These are phyloP conservation scores for Lepilemur septentrionalis DNA, from an alignment of 2,797 vertebrate genomes.

Conservation along the genomic window DNA sequence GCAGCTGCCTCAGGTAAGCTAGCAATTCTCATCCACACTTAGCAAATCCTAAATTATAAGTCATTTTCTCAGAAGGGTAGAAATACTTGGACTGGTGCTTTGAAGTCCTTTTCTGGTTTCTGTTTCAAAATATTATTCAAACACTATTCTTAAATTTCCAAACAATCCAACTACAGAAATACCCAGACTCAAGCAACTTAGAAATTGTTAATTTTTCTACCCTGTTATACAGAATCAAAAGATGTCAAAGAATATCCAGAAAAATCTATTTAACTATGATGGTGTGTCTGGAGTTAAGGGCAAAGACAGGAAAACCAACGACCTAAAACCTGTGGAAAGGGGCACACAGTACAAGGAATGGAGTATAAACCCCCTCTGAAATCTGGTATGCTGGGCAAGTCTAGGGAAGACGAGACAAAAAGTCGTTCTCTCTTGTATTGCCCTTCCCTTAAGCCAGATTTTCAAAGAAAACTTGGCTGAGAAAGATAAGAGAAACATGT, in stretches of 20 bases:
- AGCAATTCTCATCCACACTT: neutral
- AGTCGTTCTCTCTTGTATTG: neutral
- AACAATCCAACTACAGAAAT: neutral
- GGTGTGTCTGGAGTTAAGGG: neutral
- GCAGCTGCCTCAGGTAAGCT: slow-evolving; percentile 72
- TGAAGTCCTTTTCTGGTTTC: slow-evolving; percentile 9
- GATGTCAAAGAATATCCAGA: neutral
- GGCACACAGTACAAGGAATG: neutral
- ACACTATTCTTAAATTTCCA: slow-evolving; percentile 27
- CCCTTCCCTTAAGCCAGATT: neutral
- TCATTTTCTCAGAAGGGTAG: slow-evolving; percentile 1
- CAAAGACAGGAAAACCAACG: neutral
- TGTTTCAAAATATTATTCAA: neutral
- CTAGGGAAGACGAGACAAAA: neutral
- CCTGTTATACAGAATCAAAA: neutral
- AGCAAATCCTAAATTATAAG: slow-evolving; percentile 14
- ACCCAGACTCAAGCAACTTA: neutral
- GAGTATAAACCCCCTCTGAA: neutral
- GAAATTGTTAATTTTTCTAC: slow-evolving; percentile 5
- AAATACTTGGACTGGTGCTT: neutral
- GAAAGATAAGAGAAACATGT: neutral
- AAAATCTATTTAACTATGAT: neutral
- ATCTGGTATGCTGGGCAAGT: neutral
- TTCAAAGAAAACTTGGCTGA: neutral
- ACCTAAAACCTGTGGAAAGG: neutral